These are phyloP conservation scores for Podargus strigoides DNA, from an alignment of 2,797 vertebrate genomes.

Conservation along the genomic window DNA sequence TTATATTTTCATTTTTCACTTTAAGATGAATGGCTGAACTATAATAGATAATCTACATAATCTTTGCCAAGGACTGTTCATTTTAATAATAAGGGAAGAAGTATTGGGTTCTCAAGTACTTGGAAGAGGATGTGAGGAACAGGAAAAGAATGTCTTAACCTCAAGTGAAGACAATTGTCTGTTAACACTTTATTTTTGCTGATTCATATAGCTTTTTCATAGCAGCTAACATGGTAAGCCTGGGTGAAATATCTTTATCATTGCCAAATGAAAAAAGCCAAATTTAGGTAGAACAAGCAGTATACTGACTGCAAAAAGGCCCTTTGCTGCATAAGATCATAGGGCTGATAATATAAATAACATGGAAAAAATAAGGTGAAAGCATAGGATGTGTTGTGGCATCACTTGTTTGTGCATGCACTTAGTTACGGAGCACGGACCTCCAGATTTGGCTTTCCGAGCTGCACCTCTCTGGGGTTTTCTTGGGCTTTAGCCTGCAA, in stretches of 20 bases:
- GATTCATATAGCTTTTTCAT: background rate
- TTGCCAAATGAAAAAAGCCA: background rate
- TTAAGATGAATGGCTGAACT: background rate
- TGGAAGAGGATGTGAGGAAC: background rate
- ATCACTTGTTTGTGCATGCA: background rate
- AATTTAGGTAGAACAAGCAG: background rate
- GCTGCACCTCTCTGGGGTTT: background rate
- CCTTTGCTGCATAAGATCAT: background rate
- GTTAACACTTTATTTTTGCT: background rate
- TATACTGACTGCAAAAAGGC: background rate
- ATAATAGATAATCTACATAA: background rate
- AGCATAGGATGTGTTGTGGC: background rate
- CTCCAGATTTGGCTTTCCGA: background rate
- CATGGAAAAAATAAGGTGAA: background rate
- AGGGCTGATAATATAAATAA: background rate
- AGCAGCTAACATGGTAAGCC: background rate
- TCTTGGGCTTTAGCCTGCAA: background rate
- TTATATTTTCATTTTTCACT: background rate
- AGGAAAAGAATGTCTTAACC: background rate
- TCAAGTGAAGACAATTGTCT: no score
- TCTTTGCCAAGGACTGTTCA: background rate
- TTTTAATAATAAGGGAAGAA: background rate
- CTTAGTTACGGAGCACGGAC: background rate
- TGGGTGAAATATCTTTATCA: background rate
- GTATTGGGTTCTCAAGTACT: background rate